Percentiles rank a stretch among this genome's conserved stretches.
phyloP scores from a whole-genome alignment of 1,140 invertebrate genomes.

The Bombus affinis region DNA sequence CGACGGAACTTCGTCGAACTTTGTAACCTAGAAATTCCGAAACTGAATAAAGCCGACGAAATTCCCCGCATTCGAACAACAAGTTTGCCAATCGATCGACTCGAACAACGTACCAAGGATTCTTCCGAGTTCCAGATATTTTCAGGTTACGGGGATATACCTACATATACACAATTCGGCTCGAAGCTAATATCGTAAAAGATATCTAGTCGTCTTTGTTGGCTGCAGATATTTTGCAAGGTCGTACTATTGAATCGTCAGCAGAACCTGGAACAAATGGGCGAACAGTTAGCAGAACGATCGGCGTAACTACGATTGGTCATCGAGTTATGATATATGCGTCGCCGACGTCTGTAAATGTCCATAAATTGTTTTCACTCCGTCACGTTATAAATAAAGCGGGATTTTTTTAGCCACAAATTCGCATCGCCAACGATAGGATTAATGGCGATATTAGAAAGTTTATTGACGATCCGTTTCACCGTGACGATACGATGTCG shows the following conservation, averaged over 20 bases:
- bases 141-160: not conserved
- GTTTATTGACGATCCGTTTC: conserved; percentile 64
- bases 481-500: not conserved
- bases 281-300: conserved; percentile 57
- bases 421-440: conserved; percentile 70
- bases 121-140: not conserved
- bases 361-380: conserved; percentile 67
- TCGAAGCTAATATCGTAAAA: not conserved
- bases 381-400: conserved; percentile 65
- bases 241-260: conserved; percentile 37
- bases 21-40: not conserved
- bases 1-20: not conserved
- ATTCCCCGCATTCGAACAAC: not conserved
- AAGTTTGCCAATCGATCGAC: not conserved
- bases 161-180: not conserved
- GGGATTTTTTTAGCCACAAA: conserved; percentile 28
- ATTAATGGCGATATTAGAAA: conserved; percentile 74
- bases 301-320: conserved; percentile 37
- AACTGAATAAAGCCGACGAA: not conserved
- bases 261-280: conserved; percentile 43
- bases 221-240: conserved; percentile 30
- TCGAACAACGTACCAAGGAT: not conserved
- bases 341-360: conserved; percentile 62
- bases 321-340: conserved; percentile 61
- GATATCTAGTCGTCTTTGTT: conserved; percentile 5